A percentile compares a stretch with the other conserved stretches of the same genome.
These are phyloP conservation scores for Rhyacophila brunnea DNA, from an alignment of 1,140 invertebrate genomes.

Conservation along the genomic window DNA sequence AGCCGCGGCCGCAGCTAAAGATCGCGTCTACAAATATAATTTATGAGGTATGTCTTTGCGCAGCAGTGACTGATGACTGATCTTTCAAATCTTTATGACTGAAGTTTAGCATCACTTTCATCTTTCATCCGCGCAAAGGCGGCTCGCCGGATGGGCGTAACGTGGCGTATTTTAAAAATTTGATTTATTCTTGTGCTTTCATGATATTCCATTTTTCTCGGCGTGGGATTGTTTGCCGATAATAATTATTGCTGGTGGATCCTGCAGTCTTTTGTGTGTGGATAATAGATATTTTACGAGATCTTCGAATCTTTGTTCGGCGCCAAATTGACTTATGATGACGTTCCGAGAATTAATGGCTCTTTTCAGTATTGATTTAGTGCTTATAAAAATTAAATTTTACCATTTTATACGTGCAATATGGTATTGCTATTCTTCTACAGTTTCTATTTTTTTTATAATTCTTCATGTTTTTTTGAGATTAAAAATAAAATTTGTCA, in stretches of 20 bases:
- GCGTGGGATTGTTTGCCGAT: too few relatives aligned
- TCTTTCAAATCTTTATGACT: slow-evolving; percentile 15
- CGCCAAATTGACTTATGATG: background rate
- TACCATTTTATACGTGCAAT: too few relatives aligned
- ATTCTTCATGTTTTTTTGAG: too few relatives aligned
- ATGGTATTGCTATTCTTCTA: too few relatives aligned
- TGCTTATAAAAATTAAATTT: too few relatives aligned
- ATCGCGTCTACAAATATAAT: slow-evolving; percentile 1
- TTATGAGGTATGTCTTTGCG: slow-evolving; percentile 1
- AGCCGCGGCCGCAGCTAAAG: background rate
- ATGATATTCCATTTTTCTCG: too few relatives aligned
- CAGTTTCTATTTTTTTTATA: too few relatives aligned
- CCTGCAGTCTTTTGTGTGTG: too few relatives aligned
- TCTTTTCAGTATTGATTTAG: background rate
- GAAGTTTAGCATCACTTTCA: slow-evolving; percentile 20
- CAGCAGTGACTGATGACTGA: background rate
- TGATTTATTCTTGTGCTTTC: too few relatives aligned
- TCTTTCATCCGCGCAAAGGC: slow-evolving; percentile 3
- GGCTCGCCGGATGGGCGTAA: background rate
- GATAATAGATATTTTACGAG: too few relatives aligned
- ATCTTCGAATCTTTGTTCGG: background rate
- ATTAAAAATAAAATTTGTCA: too few relatives aligned
- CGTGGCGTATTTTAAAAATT: background rate
- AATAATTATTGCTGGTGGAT: too few relatives aligned
- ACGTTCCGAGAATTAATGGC: background rate